Percentiles rank a stretch among this genome's conserved stretches.
Conservation (phyloP, 1,140 invertebrate genomes). For the Drosophila orosa region DNA sequence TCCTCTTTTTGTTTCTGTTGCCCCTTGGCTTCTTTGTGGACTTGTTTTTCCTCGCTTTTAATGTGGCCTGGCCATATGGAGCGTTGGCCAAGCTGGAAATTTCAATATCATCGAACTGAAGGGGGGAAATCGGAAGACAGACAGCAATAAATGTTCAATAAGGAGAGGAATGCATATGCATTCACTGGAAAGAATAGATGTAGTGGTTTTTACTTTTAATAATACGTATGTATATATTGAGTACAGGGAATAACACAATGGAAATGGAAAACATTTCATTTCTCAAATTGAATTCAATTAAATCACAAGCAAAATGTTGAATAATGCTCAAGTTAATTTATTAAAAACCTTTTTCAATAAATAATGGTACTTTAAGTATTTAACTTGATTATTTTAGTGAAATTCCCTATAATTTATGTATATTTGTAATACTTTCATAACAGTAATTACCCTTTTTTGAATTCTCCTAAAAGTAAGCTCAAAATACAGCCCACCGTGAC, state of each 20-base stretch:
- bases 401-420: no score
- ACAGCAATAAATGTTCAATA: constrained; percentile 44
- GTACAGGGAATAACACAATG: neutral
- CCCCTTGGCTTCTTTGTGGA: constrained; percentile 14
- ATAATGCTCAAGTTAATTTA: no score
- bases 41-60: constrained; percentile 33
- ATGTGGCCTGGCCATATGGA: constrained; percentile 52
- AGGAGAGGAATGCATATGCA: constrained; percentile 28
- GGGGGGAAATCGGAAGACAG: neutral
- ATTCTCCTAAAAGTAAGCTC: no score
- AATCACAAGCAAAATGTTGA: no score
- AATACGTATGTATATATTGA: neutral
- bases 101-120: constrained; percentile 30
- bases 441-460: neutral
- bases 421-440: no score
- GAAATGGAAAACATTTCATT: neutral
- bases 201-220: neutral
- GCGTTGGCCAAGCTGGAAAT: constrained; percentile 20
- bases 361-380: no score
- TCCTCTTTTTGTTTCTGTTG: constrained; percentile 7
- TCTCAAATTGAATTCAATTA: neutral
- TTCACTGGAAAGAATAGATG: neutral
- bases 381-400: no score
- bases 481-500: neutral
- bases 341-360: no score